Percentiles rank a stretch among this genome's conserved stretches.
phyloP scores from a whole-genome alignment of 1,140 invertebrate species.

The Luehdorfia chinensis region DNA sequence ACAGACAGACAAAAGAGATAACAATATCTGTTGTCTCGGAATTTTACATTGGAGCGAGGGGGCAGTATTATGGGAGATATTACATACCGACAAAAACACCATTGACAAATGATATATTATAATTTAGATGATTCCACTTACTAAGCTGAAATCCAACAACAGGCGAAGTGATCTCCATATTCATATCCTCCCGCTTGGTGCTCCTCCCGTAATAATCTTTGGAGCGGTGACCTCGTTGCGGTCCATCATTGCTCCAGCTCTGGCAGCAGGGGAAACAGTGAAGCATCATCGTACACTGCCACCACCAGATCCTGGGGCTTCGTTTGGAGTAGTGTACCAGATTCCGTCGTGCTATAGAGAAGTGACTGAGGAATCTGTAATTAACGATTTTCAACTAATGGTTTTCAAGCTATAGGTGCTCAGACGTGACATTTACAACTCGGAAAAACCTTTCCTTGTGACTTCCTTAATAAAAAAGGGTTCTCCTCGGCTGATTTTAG shows the following conservation, averaged over 20 bases:
- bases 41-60: too few species aligned
- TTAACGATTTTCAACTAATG: too few species aligned
- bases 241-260: slow-evolving; percentile 26
- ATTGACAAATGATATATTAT: too few species aligned
- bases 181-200: slow-evolving; percentile 62
- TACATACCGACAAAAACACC: too few species aligned
- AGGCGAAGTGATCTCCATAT: slow-evolving; percentile 64
- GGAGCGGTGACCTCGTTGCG: slow-evolving; percentile 34
- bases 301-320: slow-evolving; percentile 81
- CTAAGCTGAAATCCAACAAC: slow-evolving; percentile 59
- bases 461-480: too few species aligned
- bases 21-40: too few species aligned
- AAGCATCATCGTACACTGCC: slow-evolving; percentile 82
- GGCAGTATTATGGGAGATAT: too few species aligned
- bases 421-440: too few species aligned
- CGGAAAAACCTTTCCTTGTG: not conserved
- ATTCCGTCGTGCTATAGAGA: slow-evolving; percentile 69
- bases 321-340: slow-evolving; percentile 32
- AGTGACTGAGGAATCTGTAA: slow-evolving; percentile 83
- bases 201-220: slow-evolving; percentile 66
- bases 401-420: too few species aligned
- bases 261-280: slow-evolving; percentile 80
- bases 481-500: too few species aligned
- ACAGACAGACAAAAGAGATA: too few species aligned
- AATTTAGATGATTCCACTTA: too few species aligned